These are phyloP conservation scores for Neofelis nebulosa DNA, from an alignment of 2,113 vertebrate species.

Conservation along the genomic window DNA sequence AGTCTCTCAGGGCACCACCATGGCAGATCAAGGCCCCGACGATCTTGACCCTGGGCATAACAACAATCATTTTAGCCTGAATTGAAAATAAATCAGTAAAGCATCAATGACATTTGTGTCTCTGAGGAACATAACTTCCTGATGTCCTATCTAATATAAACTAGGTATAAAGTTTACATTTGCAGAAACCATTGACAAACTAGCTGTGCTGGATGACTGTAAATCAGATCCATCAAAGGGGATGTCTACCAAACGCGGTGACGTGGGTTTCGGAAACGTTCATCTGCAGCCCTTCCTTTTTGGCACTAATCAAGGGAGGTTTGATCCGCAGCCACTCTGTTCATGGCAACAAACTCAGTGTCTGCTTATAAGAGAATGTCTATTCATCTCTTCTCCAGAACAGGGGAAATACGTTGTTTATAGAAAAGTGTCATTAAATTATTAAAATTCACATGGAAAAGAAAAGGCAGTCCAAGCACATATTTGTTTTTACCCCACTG, in stretches of 20 bases:
- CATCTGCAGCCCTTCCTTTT: not conserved
- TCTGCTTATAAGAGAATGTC: not conserved
- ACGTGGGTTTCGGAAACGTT: not conserved
- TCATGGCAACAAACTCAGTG: not conserved
- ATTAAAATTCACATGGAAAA: constrained; percentile 29
- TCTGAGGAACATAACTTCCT: constrained; percentile 7
- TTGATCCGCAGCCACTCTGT: not conserved
- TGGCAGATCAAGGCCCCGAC: not conserved
- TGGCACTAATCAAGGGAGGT: not conserved
- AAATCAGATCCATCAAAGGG: not conserved
- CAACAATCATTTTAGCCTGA: not conserved
- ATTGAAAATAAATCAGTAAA: not conserved
- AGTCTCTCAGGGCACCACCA: not conserved
- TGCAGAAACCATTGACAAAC: not conserved
- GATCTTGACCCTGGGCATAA: not conserved
- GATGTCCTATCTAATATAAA: not conserved
- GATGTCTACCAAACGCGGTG: not conserved
- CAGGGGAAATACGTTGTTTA: not conserved
- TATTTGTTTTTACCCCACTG: not conserved
- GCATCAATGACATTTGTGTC: not conserved
- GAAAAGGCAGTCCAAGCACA: not conserved
- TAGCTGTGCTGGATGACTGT: not conserved
- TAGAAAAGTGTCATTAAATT: constrained; percentile 6
- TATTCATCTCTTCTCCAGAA: not conserved
- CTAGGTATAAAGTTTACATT: not conserved